Evolutionary conservation across 1,140 invertebrate species (phyloP).

Genomic region (Oryctes rhinoceros): DNA sequence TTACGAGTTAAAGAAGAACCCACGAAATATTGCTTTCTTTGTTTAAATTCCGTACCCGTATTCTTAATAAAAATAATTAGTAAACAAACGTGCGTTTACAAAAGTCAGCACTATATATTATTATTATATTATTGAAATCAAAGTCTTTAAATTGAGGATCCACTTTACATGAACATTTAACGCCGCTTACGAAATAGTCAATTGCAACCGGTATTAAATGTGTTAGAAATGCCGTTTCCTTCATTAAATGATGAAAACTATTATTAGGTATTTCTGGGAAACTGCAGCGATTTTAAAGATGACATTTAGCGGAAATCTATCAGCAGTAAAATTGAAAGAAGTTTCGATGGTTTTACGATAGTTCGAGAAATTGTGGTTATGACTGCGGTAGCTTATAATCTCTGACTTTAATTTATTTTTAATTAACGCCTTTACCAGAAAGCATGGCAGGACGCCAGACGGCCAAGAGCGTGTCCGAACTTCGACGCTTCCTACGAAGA

Average conservation of each 20-base stretch:
- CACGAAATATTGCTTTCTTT: too few species aligned
- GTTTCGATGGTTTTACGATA: conserved; percentile 27
- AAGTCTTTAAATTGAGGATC: too few species aligned
- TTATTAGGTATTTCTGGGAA: not conserved
- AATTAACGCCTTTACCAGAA: conserved; percentile 40
- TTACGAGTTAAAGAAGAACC: too few species aligned
- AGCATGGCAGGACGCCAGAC: conserved; percentile 37
- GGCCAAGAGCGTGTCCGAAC: conserved; percentile 41
- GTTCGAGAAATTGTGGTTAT: conserved; percentile 42
- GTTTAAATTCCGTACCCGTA: too few species aligned
- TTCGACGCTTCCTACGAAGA: conserved; percentile 40
- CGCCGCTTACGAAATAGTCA: too few species aligned
- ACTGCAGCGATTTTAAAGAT: not conserved
- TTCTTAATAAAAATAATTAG: too few species aligned
- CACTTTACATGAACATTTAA: too few species aligned
- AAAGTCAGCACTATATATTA: too few species aligned
- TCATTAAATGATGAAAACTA: not conserved
- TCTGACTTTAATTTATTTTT: conserved; percentile 45
- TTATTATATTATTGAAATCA: too few species aligned
- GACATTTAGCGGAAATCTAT: conserved; percentile 4
- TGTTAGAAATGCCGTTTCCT: too few species aligned
- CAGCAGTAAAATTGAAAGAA: conserved; percentile 21
- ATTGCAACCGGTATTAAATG: too few species aligned
- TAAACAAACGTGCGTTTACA: too few species aligned
- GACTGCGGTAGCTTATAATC: conserved; percentile 42